Evolutionary conservation across 2,797 vertebrate genomes (phyloP), one percentile per base, ranked within the genome.

Genomic region (Ctenochaetus hawaiiensis): DNA sequence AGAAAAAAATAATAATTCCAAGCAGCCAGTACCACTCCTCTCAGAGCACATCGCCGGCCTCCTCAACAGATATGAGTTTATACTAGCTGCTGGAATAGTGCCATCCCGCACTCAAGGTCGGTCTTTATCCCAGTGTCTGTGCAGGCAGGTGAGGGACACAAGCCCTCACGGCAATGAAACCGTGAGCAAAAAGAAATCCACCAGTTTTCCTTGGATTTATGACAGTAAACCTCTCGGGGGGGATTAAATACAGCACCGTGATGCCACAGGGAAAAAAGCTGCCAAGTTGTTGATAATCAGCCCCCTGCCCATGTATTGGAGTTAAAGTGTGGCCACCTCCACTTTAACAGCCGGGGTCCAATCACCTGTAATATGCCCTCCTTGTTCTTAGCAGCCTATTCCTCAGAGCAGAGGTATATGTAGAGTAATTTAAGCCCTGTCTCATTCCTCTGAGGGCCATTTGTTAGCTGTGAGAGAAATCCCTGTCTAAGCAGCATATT

Each of bases 251-350:
- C 65, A 83, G 81, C 59, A 60, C 77, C 26, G 67, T 58, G 63
- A 75, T 80, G 80, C 88, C 74, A 86, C 71, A 41, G 72, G 54
- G 65, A 81, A 62, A 34, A 49, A 78, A 56, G 56, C 80, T 79
- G 78, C 61, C 70, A 79, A 52, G 72, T 67, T 70, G 75, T 73
- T 67, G 67, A 90, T 85, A 84, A 85, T 84, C 78, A 79, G 59
- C 44, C 13, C 39, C 39, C 14, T 71, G 56, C 26, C 52, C 54
- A 16, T 67, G 64, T 51, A 39, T 45, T 61, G 45, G 45, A 83
- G 61, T 64, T 65, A 64, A 81, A 83, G 26, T 64, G 53, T 14
- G 7, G 47, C 66, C 59, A 73, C 51, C 56, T 81, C 48, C 57
- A 64, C 53, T 48, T 75, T 23, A 1, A 66, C 68, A 59, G 34